These are phyloP conservation scores for Calephelis nemesis DNA, from an alignment of 1,140 invertebrate genomes.

Conservation along the genomic window DNA sequence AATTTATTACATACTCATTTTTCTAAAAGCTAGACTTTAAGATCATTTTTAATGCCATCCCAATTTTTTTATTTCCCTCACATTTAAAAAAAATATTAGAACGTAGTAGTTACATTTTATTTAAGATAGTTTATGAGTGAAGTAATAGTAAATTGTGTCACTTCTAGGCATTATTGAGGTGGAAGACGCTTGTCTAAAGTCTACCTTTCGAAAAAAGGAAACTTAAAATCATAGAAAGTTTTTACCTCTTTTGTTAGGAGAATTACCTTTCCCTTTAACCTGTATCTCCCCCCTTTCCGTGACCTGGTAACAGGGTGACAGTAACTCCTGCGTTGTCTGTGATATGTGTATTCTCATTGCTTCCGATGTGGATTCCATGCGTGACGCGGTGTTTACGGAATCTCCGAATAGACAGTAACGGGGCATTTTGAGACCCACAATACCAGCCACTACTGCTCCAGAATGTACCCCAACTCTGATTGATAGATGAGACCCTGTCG, in stretches of 20 bases:
- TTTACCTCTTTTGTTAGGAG: constrained; percentile 31
- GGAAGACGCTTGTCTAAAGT: too few relatives aligned
- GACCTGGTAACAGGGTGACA: constrained; percentile 88
- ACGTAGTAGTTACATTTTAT: too few relatives aligned
- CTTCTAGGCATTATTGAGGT: too few relatives aligned
- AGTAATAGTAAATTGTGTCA: too few relatives aligned
- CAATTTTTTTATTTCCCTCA: too few relatives aligned
- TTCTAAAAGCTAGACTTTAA: too few relatives aligned
- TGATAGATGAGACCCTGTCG: constrained; percentile 88
- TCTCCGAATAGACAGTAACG: constrained; percentile 96
- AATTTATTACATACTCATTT: too few relatives aligned
- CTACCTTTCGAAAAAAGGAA: constrained; percentile 16
- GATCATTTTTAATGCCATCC: too few relatives aligned
- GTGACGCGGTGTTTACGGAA: constrained; percentile 93
- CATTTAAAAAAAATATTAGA: too few relatives aligned
- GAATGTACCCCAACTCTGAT: constrained; percentile 95
- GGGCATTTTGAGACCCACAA: constrained; percentile 97
- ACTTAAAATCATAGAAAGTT: constrained; percentile 10
- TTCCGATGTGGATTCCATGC: constrained; percentile 95
- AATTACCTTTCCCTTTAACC: constrained; percentile 91
- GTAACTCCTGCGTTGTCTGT: constrained; percentile 88
- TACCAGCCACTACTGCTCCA: constrained; percentile 95
- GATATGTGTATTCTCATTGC: constrained; percentile 98
- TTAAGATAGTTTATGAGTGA: too few relatives aligned
- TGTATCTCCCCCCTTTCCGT: constrained; percentile 90